Evolutionary conservation across 2,888 invertebrate genomes (phyloP), one percentile per base, ranked within the genome.

Genomic region (Trissoscelio sp.): DNA sequence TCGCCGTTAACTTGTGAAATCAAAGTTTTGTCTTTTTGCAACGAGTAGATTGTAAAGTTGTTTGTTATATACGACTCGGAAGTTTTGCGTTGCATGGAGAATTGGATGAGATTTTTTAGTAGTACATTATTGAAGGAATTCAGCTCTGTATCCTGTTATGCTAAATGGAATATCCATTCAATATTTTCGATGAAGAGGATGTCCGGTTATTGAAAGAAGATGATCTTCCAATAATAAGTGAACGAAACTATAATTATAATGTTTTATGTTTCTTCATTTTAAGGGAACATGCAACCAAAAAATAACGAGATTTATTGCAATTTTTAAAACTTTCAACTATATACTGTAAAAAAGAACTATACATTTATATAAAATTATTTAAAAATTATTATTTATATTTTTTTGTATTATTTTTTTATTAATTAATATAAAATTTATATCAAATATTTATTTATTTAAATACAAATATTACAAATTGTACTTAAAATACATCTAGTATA

Each of bases 71-170:
- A 2, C 51, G n/a, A 62, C 24, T 64, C 64, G 74, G 64, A 64
- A 74, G 64, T 66, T 64, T 34, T 16, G 70, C 31, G 16, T 44
- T 34, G 34, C 44, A 3, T 39, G 16, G 39, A 46, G 20, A 37
- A 28, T 4, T 48, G 24, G 66, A 74, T 57, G 64, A 66, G 39
- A 64, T 66, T 64, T 58, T 64, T 64, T 62, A 57, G 1, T 18
- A 9, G 24, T 12, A 14, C 44, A 55, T 55, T 44, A 48, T 51
- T 51, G 34, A 31, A 66, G n/a, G 74, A 73, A 62, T 75, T 51
- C 66, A 7, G 74, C 42, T 28, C 20, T 14, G 72, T 60, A 58
- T 44, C 72, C 72, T 57, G 72, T 72, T 72, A 72, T 72, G 51
- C 18, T 60, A 60, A 72, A 48, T 51, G 22, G 11, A 37, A 70